Conservation (phyloP, 2,797 vertebrate genomes). For the Oophaga sylvatica region DNA sequence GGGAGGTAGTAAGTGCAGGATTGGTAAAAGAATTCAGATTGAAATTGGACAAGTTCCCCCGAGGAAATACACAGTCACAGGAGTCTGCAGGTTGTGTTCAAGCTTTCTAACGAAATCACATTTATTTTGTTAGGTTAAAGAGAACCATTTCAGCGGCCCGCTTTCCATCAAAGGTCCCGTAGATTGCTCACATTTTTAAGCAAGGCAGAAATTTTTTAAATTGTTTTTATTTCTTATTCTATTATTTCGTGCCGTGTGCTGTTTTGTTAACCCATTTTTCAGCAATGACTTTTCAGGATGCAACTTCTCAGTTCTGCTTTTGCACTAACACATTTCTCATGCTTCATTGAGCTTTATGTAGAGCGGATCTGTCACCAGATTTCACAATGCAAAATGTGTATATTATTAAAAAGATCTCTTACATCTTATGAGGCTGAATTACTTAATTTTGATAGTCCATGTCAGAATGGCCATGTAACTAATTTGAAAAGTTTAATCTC, state of each 20-base stretch:
- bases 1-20: constrained; percentile 53
- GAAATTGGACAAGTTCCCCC: constrained; percentile 61
- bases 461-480: too few relatives aligned
- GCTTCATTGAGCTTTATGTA: background rate
- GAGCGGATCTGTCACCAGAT: too few relatives aligned
- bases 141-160: constrained; percentile 50
- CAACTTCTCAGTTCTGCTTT: background rate
- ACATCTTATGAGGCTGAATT: too few relatives aligned
- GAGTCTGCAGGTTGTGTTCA: constrained; percentile 57
- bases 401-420: too few relatives aligned
- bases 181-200: constrained; percentile 55
- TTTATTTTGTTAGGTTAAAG: constrained; percentile 62
- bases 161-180: constrained; percentile 42
- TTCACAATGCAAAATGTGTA: too few relatives aligned
- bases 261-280: constrained; percentile 34
- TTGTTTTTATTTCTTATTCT: constrained; percentile 34
- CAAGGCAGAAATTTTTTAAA: constrained; percentile 36
- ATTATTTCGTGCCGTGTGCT: constrained; percentile 4
- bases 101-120: constrained; percentile 58
- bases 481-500: too few relatives aligned
- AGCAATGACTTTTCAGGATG: background rate
- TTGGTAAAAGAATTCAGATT: constrained; percentile 60
- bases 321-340: background rate
- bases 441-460: too few relatives aligned
- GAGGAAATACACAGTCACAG: constrained; percentile 58